Base-by-base conservation (phyloP, 2,797 vertebrate genomes). In the Meda fulgida region DNA sequence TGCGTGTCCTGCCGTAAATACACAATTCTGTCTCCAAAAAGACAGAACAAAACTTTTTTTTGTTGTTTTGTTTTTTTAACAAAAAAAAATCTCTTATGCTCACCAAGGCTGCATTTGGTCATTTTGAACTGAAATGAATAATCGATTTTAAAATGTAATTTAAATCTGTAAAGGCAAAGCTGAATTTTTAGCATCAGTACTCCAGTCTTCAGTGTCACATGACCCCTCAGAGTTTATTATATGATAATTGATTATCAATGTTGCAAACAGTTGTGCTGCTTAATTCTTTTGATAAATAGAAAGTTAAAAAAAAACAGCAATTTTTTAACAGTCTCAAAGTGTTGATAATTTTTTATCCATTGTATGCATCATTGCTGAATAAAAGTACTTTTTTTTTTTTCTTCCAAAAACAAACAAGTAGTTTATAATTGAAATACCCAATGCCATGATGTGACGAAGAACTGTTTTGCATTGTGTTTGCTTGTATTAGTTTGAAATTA, bases 401-500 rank as follows among this genome's bases (percentile, higher is more conserved):
- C 11, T 13, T 43, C 11, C 10, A 11, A 11, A 19, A 19, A 0
- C 18, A 34, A 34, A 66, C 53, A 72, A 19, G 7, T 18, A 4
- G 4, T 51, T 43, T 31, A 51, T 19, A 58, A 38, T 21, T 7
- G 5, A 36, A n/a, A 36, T 36, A 10, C 5, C 10, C 9, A 51
- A 6, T 38, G 48, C 0, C 31, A 38, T 1, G 3, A 72, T 29
- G 7, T 5, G n/a, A 19, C 1, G 2, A 18, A 10, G 16, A 46
- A 10, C 3, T 16, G 34, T 65, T 43, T 18, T 60, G 16, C 3
- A 19, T 70, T 71, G 53, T 18, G 36, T 43, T 63, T 85, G 38
- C 79, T 65, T 69, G 40, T 78, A 55, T 67, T 78, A 51, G 23
- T 87, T 80, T 83, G 0, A 43, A 81, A 75, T 46, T 63, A 34